Evolutionary conservation across 2,113 vertebrate genomes (phyloP).

Genomic region (Oncorhynchus nerka): DNA sequence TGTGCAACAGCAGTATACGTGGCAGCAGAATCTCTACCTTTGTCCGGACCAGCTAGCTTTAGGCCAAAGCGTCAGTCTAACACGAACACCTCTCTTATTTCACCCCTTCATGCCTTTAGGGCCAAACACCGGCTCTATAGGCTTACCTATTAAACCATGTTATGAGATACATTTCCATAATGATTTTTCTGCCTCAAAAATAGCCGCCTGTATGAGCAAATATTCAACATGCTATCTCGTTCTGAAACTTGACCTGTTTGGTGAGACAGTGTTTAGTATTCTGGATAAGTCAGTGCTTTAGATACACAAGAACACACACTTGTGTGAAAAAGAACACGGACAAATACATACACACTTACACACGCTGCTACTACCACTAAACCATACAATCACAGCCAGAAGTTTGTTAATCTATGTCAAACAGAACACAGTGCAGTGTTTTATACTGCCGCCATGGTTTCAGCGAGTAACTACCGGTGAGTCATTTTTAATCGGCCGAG

Average conservation of each 20-base stretch:
- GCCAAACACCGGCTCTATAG: neutral
- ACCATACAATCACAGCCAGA: conserved; percentile 55
- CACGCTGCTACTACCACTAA: conserved; percentile 4
- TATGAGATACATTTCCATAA: neutral
- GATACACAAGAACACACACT: too few species aligned
- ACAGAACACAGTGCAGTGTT: conserved; percentile 56
- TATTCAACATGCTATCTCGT: neutral
- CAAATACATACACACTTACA: too few species aligned
- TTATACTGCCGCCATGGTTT: conserved; percentile 61
- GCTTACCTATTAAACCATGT: neutral
- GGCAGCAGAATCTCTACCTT: neutral
- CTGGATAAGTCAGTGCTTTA: neutral
- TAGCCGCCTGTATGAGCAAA: neutral
- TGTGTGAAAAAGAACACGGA: too few species aligned
- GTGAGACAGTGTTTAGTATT: neutral
- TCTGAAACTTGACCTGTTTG: neutral
- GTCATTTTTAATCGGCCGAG: neutral
- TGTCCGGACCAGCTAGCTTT: neutral
- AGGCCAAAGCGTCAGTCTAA: neutral
- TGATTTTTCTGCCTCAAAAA: neutral
- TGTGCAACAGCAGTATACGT: neutral
- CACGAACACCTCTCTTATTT: neutral
- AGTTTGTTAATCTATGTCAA: conserved; percentile 41
- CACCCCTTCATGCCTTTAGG: neutral
- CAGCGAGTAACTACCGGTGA: neutral